Evolutionary conservation across 2,113 vertebrate species (phyloP).

Genomic region (Clarias magur): DNA sequence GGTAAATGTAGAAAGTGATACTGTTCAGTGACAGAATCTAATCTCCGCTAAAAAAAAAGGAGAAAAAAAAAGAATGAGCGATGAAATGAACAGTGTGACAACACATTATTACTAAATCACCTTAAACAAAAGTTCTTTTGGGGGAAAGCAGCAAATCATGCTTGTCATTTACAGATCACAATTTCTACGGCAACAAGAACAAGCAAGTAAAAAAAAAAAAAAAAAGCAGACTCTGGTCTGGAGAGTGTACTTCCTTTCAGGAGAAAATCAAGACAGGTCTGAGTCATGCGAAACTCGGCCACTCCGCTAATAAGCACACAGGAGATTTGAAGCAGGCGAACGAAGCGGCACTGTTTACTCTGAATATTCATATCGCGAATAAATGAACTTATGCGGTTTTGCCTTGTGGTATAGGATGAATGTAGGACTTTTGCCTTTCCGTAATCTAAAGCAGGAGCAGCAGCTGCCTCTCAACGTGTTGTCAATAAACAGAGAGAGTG

Average conservation of each 20-base stretch:
- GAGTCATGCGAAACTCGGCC: slow-evolving; percentile 59
- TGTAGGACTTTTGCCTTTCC: slow-evolving; percentile 56
- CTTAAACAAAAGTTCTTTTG: slow-evolving; percentile 19
- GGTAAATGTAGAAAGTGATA: neutral
- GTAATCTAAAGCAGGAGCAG: slow-evolving; percentile 13
- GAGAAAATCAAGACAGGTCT: slow-evolving; percentile 61
- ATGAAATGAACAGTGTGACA: slow-evolving; percentile 1
- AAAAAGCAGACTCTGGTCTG: neutral
- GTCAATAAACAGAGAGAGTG: neutral
- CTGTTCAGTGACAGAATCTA: neutral
- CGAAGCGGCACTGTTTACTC: slow-evolving; percentile 63
- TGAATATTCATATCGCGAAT: slow-evolving; percentile 73
- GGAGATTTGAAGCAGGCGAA: slow-evolving; percentile 71
- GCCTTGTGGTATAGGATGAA: slow-evolving; percentile 66
- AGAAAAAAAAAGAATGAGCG: neutral
- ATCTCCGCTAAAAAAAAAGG: neutral
- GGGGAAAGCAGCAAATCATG: neutral
- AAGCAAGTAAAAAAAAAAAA: neutral
- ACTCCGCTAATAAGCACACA: slow-evolving; percentile 71
- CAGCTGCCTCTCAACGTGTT: neutral
- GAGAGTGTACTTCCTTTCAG: slow-evolving; percentile 36
- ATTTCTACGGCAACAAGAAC: neutral
- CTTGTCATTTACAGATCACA: neutral
- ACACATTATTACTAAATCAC: slow-evolving; percentile 7
- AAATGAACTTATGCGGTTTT: slow-evolving; percentile 63